Evolutionary conservation across 1,140 invertebrate genomes (phyloP).

Genomic region (Dermatophagoides farinae): DNA sequence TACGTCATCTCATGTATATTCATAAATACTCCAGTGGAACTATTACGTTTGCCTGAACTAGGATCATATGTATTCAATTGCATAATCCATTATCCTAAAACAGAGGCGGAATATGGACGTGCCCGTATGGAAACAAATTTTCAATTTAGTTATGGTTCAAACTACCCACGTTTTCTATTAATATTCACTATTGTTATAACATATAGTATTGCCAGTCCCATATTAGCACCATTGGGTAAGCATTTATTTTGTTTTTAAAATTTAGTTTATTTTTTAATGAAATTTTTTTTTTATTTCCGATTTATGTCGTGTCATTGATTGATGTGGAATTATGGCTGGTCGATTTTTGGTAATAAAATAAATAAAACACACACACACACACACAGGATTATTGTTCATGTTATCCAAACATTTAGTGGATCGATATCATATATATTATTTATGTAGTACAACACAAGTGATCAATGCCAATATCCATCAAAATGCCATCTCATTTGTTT

Average conservation of each 20-base stretch:
- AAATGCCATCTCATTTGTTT: conserved; percentile 39
- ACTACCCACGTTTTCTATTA: conserved; percentile 84
- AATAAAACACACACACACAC: too few relatives aligned
- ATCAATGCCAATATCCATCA: conserved; percentile 39
- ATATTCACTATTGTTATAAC: conserved; percentile 79
- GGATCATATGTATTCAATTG: conserved; percentile 45
- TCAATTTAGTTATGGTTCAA: conserved; percentile 81
- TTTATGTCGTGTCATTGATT: too few relatives aligned
- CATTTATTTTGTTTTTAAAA: conserved; percentile 10
- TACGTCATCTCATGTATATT: conserved; percentile 85
- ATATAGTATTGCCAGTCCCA: conserved; percentile 74
- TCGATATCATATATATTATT: conserved; percentile 86
- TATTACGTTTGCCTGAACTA: conserved; percentile 74
- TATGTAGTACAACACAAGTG: conserved; percentile 51
- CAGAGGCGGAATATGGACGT: conserved; percentile 11
- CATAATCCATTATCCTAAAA: conserved; percentile 1
- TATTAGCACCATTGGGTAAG: conserved; percentile 72
- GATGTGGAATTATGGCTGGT: too few relatives aligned
- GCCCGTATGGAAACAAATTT: conserved; percentile 39
- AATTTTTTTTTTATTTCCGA: background rate
- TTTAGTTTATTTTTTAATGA: background rate
- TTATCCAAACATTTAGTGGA: conserved; percentile 75
- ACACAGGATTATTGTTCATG: conserved; percentile 59
- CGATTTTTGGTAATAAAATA: too few relatives aligned
- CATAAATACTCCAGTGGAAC: conserved; percentile 66